Base-by-base conservation (phyloP, 2,113 vertebrate species). In the Psettodes erumei region DNA sequence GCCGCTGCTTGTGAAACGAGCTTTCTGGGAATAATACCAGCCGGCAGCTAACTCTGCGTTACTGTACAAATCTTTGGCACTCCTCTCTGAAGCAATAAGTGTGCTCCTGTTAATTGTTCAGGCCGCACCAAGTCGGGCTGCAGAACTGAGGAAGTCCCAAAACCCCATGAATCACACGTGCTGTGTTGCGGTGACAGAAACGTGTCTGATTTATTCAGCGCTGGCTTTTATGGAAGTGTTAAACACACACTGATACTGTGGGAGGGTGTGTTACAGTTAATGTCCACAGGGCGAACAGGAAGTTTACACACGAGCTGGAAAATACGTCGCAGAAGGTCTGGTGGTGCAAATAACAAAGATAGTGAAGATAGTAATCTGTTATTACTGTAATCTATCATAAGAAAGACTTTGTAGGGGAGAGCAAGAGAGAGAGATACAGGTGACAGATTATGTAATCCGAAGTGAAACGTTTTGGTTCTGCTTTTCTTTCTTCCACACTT, bases 31-130 rank as follows among this genome's bases (percentile, higher is more conserved):
- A 63, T 56, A 42, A 13, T 33, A 19, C 8, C 2, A 33, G 7
- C 28, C 28, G 8, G 8, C 9, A 30, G 23, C n/a, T 32, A 15
- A 28, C 18, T 40, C 38, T 11, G 15, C 23, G 15, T 0, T 13
- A 12, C 9, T 81, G 30, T 25, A 5, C 38, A 68, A 76, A 85
- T 68, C 32, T 23, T 1, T 38, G 74, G 74, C 30, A 77, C 16
- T 86, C 90, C 85, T 80, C 65, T 88, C n/a, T 86, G 84, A 75
- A 69, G 88, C 71, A 91, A 91, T 43, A 10, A 0, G n/a, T 10
- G 28, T 13, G 25, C 62, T 64, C 23, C 19, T 25, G 16, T 48
- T 13, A 40, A 40, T n/a, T 25, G 19, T 54, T 28, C 33, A 40
- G 45, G 43, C 66, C 58, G 59, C 37, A 47, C 45, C 55, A 30